Conservation (phyloP, 2,797 vertebrate species). For the Argyrosomus regius region DNA sequence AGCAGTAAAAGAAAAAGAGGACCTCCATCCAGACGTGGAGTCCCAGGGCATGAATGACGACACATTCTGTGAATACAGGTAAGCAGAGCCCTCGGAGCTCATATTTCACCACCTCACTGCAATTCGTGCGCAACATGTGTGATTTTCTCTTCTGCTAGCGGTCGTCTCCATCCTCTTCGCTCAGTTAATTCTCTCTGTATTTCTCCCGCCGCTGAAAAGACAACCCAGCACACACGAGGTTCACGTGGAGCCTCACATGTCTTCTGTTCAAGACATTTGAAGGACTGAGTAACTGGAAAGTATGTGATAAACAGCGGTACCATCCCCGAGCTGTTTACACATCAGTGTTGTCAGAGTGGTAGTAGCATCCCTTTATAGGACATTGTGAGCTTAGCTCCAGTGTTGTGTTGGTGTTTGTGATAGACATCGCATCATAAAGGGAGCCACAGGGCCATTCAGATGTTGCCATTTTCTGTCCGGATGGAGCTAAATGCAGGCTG, state of each 20-base stretch:
- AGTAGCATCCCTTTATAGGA: conserved; percentile 55
- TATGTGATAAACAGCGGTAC: conserved; percentile 79
- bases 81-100: conserved; percentile 64
- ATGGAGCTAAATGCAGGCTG: conserved; percentile 58
- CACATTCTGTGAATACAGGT: conserved; percentile 99
- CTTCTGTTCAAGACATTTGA: conserved; percentile 75
- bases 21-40: conserved; percentile 96
- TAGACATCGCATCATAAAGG: conserved; percentile 50
- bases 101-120: conserved; percentile 47
- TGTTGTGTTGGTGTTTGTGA: conserved; percentile 59
- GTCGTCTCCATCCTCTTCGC: conserved; percentile 41
- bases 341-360: conserved; percentile 56
- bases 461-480: conserved; percentile 55
- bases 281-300: conserved; percentile 76
- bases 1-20: conserved; percentile 98
- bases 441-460: conserved; percentile 49
- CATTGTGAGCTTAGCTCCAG: conserved; percentile 31
- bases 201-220: conserved; percentile 77
- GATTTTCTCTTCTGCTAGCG: conserved; percentile 29
- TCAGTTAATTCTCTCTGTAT: conserved; percentile 62
- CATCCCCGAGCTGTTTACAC: conserved; percentile 71
- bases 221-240: conserved; percentile 69
- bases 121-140: conserved; percentile 34
- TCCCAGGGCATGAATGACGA: conserved; percentile 97
- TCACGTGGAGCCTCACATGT: conserved; percentile 67